Evolutionary conservation across 2,888 invertebrate genomes (phyloP).

Genomic region (Netelia inedita): DNA sequence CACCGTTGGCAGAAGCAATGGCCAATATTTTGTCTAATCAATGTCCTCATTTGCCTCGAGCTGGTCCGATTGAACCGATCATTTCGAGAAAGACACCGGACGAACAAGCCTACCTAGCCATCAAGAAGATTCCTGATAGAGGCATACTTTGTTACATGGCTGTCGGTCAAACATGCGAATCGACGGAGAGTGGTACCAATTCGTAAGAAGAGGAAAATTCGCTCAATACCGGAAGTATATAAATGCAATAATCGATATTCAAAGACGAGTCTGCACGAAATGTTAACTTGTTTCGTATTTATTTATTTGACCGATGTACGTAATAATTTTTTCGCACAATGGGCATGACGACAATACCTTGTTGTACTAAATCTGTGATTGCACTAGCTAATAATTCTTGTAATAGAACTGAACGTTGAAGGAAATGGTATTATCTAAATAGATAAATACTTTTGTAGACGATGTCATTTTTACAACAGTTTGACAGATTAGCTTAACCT

Average conservation of each 20-base stretch:
- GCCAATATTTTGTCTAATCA: slow-evolving; percentile 81
- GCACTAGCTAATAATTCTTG: too few relatives aligned
- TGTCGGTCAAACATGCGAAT: slow-evolving; percentile 84
- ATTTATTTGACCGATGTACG: too few relatives aligned
- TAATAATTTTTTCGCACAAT: too few relatives aligned
- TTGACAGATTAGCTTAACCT: too few relatives aligned
- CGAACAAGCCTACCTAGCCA: slow-evolving; percentile 86
- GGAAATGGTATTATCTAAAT: too few relatives aligned
- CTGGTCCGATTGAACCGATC: slow-evolving; percentile 86
- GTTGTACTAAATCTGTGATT: too few relatives aligned
- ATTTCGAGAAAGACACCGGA: slow-evolving; percentile 86
- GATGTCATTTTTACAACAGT: too few relatives aligned
- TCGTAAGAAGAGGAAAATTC: slow-evolving; percentile 8
- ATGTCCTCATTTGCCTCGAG: slow-evolving; percentile 85
- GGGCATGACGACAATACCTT: too few relatives aligned
- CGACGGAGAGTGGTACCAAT: slow-evolving; percentile 35
- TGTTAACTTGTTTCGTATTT: too few relatives aligned
- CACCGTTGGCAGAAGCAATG: slow-evolving; percentile 85
- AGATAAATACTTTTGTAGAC: too few relatives aligned
- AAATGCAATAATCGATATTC: not conserved
- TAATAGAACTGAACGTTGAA: too few relatives aligned
- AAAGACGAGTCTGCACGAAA: too few relatives aligned
- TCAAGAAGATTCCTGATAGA: slow-evolving; percentile 86
- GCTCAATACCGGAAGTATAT: not conserved
- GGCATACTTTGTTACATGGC: slow-evolving; percentile 87